Percentiles rank a stretch among this genome's conserved stretches.
Conservation (phyloP, 2,797 vertebrate species). For the Propithecus perrieri region DNA sequence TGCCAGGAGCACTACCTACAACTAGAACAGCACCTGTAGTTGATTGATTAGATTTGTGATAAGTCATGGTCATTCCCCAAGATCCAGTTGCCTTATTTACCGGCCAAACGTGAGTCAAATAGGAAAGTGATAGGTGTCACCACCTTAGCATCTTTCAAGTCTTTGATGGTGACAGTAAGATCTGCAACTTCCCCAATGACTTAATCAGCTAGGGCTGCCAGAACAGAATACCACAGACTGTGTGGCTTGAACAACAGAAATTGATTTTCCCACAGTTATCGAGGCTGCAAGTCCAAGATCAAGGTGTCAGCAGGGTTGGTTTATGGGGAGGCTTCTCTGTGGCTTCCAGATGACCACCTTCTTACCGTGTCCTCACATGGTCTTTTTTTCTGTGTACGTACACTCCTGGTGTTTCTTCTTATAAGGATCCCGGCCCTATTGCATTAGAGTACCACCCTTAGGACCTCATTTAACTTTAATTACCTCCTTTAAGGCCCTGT, state of each 20-base stretch:
- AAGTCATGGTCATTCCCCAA: background rate
- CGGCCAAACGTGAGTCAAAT: background rate
- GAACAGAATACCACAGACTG: background rate
- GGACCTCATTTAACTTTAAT: background rate
- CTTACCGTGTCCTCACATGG: background rate
- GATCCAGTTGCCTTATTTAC: background rate
- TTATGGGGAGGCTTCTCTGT: background rate
- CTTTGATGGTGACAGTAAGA: background rate
- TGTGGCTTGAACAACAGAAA: background rate
- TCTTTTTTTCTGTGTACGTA: background rate
- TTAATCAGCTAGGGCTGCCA: background rate
- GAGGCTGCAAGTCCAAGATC: background rate
- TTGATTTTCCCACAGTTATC: background rate
- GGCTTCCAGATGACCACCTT: background rate
- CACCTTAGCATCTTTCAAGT: background rate
- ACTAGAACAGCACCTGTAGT: background rate
- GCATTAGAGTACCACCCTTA: background rate
- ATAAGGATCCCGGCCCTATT: background rate
- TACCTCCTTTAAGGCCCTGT: background rate
- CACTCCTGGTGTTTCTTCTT: background rate
- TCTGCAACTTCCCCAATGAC: background rate
- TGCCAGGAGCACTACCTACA: background rate
- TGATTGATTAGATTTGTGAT: background rate
- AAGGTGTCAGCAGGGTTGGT: too few species aligned
- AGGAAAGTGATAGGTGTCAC: background rate